A percentile compares a stretch with the other conserved stretches of the same genome.
These are phyloP conservation scores for Antennarius striatus DNA, from an alignment of 2,113 vertebrate species.

Conservation along the genomic window DNA sequence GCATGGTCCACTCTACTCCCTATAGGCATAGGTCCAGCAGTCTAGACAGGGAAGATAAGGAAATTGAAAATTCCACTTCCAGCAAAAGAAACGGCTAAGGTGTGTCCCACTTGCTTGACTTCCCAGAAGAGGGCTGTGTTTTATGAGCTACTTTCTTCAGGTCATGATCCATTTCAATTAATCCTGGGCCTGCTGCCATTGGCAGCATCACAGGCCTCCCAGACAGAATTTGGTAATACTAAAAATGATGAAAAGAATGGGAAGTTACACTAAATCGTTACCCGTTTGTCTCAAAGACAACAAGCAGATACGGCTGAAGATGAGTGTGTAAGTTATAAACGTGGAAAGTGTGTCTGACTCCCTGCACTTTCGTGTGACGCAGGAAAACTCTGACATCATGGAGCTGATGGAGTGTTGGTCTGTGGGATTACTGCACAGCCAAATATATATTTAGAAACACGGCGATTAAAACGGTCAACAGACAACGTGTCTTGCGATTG, in stretches of 20 bases:
- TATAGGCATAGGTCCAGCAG: conserved; percentile 3
- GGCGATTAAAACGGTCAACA: not conserved
- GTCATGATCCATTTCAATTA: not conserved
- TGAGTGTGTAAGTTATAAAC: not conserved
- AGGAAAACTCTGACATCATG: conserved; percentile 24
- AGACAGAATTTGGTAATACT: not conserved
- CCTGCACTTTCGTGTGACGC: conserved; percentile 23
- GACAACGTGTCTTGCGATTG: conserved; percentile 20
- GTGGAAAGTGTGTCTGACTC: conserved; percentile 35
- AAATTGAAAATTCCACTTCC: conserved; percentile 45
- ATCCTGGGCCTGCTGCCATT: not conserved
- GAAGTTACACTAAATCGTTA: not conserved
- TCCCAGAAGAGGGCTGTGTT: conserved; percentile 30
- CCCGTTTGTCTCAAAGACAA: not conserved
- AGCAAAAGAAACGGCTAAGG: not conserved
- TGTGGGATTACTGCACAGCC: not conserved
- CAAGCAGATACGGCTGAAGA: not conserved
- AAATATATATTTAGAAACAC: conserved; percentile 25
- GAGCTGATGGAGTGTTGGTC: conserved; percentile 3
- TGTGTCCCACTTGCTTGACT: conserved; percentile 4
- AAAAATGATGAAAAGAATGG: not conserved
- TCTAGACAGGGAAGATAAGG: conserved; percentile 37
- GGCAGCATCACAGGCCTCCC: conserved; percentile 10
- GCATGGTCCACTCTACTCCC: conserved; percentile 16
- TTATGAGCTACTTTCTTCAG: conserved; percentile 14